Base-by-base conservation (phyloP, 2,797 vertebrate genomes). In the Okamejei kenojei region DNA sequence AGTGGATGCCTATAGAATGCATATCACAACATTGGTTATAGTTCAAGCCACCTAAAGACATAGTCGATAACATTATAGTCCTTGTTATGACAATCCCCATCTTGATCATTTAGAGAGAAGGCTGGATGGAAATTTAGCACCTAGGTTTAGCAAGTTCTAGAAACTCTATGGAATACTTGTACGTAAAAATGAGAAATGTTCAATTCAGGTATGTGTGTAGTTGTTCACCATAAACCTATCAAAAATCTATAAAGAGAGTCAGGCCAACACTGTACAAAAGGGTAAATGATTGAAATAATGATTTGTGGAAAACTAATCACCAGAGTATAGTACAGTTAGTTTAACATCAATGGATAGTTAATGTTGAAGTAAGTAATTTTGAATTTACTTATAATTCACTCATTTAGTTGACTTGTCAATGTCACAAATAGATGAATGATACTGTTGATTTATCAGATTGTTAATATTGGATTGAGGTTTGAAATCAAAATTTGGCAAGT, bases 51-150 rank as follows among this genome's bases (percentile, higher is more conserved):
- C 6, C 38, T n/a, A 45, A 35, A 54, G 23, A 74, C 23, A 54
- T 74, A 45, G 90, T 92, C 11, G 58, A 92, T 76, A 45, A 92
- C n/a, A 74, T n/a, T 45, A 54, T 38, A 58, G 71, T 54, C 71
- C 45, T 58, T 38, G 84, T 19, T n/a, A 88, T 88, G 84, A 91
- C 68, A 11, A 68, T 17, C 65, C 65, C 17, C 65, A 68, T 32
- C n/a, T 32, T 88, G 61, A 91, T 73, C 17, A 73, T 91, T 73
- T 91, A 91, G 38, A 91, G 63, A 73, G 86, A 35, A 68, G 86
- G 29, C 32, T 17, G 13, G 11, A 68, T 90, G 65, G 63, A 90
- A 71, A 45, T 73, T 7, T 23, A 92, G 45, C 38, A 76, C 54
- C 23, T 71, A 92, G 73, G 21, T 92, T 92, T 76, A 76, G 90